Base-by-base conservation (phyloP, 2,888 invertebrate genomes). In the Patella depressa region DNA sequence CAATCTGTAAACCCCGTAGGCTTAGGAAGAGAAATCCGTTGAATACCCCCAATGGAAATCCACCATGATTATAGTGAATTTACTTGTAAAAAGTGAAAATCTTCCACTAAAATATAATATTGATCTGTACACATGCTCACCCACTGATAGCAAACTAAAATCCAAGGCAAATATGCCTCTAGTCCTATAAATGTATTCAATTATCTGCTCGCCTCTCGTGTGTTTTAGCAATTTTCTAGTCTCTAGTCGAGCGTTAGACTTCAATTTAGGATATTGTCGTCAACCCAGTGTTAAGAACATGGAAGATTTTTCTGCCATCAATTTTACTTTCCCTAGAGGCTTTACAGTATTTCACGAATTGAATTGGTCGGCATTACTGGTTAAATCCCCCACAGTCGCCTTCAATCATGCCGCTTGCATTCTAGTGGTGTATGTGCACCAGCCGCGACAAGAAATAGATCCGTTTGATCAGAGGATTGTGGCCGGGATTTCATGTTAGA, bases 111-210 rank as follows among this genome's bases (percentile, higher is more conserved):
- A 65, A 65, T 9, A 11, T 65, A 24, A 9, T 65, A 65, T 65
- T 5, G 65, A 65, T 45, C 45, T 45, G 45, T 45, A 45, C 45
- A 45, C 45, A 45, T 45, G 45, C 45, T 45, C 45, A 45, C 45
- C 45, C 45, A 45, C 45, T 45, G 45, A 45, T 65, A 24, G 65
- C 19, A 24, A 65, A 65, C 19, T 65, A 4, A 65, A 65, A 59
- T 19, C 9, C 59, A 59, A 59, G 19, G 45, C 45, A 45, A 45
- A 76, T 76, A 76, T 75, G 70, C 53, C 72, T 57, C 53, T 72
- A 76, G 70, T 76, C 70, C 72, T 54, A 59, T 72, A 76, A 76
- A 76, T 76, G 76, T 76, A 76, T 76, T 76, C 71, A 76, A 76
- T 76, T 76, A 76, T 76, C 59, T 72, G 72, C 76, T 72, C 55